Evolutionary conservation across 2,113 vertebrate species (phyloP).

Genomic region (Calonectris borealis): DNA sequence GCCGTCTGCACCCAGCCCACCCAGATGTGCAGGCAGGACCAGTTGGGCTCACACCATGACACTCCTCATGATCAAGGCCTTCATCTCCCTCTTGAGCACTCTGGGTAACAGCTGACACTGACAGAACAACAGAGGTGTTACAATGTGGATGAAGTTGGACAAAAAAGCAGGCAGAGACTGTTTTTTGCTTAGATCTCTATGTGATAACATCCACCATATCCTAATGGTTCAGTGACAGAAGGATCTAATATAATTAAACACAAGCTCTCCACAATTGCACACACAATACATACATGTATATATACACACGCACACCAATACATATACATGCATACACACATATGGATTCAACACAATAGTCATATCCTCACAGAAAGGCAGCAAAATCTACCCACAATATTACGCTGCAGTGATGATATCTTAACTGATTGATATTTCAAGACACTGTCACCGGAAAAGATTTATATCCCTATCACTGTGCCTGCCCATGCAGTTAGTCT

Average conservation of each 20-base stretch:
- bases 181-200: background rate
- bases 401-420: background rate
- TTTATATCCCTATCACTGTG: background rate
- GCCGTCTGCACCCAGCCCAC: accelerated
- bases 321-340: background rate
- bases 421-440: slow-evolving; percentile 3
- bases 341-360: background rate
- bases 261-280: background rate
- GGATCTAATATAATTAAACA: background rate
- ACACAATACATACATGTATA: background rate
- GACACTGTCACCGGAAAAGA: background rate
- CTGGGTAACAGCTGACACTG: background rate
- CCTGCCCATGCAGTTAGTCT: background rate
- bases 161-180: background rate
- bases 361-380: background rate
- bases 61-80: accelerated
- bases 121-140: background rate
- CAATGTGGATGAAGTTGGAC: background rate
- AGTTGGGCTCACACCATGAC: background rate
- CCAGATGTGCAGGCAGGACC: background rate
- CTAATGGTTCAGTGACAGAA: background rate
- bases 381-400: background rate
- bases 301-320: background rate
- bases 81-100: background rate
- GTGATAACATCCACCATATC: background rate